phyloP scores from a whole-genome alignment of 1,140 invertebrate genomes.

The Diorhabda carinulata region DNA sequence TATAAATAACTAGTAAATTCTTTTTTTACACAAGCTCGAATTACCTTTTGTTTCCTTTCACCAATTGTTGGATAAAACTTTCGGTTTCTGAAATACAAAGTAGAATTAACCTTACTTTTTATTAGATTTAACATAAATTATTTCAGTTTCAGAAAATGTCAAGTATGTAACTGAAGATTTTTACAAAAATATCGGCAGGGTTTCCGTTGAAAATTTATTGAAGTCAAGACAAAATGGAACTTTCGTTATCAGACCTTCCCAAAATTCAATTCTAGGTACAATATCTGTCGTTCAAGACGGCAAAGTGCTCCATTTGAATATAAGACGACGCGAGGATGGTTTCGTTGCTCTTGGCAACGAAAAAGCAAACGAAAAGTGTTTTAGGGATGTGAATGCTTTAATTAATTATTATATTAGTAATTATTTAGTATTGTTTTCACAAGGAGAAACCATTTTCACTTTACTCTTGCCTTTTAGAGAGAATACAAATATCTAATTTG shows the following conservation, averaged over 20 bases:
- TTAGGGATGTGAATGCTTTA: constrained; percentile 38
- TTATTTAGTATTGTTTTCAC: constrained; percentile 42
- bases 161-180: constrained; percentile 33
- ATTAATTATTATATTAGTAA: constrained; percentile 47
- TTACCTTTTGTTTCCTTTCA: too few species aligned
- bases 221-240: constrained; percentile 40
- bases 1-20: too few species aligned
- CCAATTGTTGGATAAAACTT: too few species aligned
- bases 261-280: constrained; percentile 34
- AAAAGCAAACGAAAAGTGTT: constrained; percentile 42
- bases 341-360: constrained; percentile 39
- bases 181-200: constrained; percentile 40
- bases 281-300: constrained; percentile 41
- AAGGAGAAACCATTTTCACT: constrained; percentile 32
- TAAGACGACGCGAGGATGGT: constrained; percentile 37
- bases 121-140: not conserved
- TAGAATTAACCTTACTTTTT: too few species aligned
- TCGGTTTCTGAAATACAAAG: too few species aligned
- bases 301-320: constrained; percentile 42
- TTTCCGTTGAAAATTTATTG: constrained; percentile 38
- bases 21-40: too few species aligned
- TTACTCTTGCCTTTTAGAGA: constrained; percentile 47
- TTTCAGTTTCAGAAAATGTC: constrained; percentile 25
- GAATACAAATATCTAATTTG: constrained; percentile 16
- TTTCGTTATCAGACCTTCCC: constrained; percentile 44